Conservation (phyloP, 2,888 invertebrate genomes). For the Arge pagana region DNA sequence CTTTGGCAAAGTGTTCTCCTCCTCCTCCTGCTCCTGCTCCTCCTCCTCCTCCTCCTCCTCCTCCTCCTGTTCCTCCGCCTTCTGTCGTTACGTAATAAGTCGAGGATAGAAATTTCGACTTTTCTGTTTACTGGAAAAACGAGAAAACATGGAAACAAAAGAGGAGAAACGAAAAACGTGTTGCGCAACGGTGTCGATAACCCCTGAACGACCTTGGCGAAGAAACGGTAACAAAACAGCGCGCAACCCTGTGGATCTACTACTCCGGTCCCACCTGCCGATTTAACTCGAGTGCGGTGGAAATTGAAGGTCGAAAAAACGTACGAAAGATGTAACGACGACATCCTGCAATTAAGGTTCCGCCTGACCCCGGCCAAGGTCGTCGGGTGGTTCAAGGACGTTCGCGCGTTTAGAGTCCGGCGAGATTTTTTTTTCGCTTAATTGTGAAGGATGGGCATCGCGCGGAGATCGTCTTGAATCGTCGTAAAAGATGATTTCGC, state of each 20-base stretch:
- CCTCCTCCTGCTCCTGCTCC: constrained; percentile 24
- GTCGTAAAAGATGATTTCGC: constrained; percentile 4
- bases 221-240: background rate
- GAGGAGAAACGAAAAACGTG: too few relatives aligned
- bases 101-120: too few relatives aligned
- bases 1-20: background rate
- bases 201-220: too few relatives aligned
- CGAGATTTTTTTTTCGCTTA: too few relatives aligned
- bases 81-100: constrained; percentile 40
- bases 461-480: constrained; percentile 7
- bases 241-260: constrained; percentile 16
- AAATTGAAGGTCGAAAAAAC: too few relatives aligned
- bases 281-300: too few relatives aligned
- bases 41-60: background rate
- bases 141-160: too few relatives aligned
- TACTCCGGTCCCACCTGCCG: constrained; percentile 15
- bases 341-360: constrained; percentile 19
- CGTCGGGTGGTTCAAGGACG: constrained; percentile 18
- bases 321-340: too few relatives aligned
- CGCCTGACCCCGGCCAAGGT: constrained; percentile 6
- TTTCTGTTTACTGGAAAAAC: too few relatives aligned
- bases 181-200: too few relatives aligned
- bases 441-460: constrained; percentile 1
- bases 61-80: constrained; percentile 28
- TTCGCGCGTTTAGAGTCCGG: constrained; percentile 6